phyloP scores from a whole-genome alignment of 1,140 invertebrate species.

The Dysdera silvatica region DNA sequence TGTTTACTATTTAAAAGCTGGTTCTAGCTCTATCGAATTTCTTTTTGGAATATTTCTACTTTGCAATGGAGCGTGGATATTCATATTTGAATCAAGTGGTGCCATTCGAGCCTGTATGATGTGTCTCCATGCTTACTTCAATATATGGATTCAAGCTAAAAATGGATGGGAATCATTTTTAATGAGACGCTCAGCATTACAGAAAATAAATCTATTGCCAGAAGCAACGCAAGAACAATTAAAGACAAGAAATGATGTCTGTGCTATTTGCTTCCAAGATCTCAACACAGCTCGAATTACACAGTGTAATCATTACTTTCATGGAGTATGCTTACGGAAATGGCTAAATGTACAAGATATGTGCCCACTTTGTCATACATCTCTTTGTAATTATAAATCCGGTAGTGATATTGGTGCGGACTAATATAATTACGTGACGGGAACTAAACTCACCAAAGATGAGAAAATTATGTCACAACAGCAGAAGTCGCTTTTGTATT shows the following conservation, averaged over 20 bases:
- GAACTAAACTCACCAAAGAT: no score
- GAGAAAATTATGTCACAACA: no score
- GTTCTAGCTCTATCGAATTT: slow-evolving; percentile 72
- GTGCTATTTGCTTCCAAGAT: slow-evolving; percentile 92
- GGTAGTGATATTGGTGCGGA: no score
- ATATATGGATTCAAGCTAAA: slow-evolving; percentile 88
- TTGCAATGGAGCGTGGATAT: slow-evolving; percentile 87
- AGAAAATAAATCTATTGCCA: slow-evolving; percentile 81
- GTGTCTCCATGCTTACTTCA: slow-evolving; percentile 93
- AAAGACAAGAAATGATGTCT: slow-evolving; percentile 72
- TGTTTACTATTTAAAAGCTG: slow-evolving; percentile 82
- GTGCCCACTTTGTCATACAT: slow-evolving; percentile 54
- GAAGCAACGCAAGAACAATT: slow-evolving; percentile 74
- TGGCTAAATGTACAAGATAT: slow-evolving; percentile 80
- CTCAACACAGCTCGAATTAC: slow-evolving; percentile 88
- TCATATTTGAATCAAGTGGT: slow-evolving; percentile 82
- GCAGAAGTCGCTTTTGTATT: no score
- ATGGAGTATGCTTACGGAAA: slow-evolving; percentile 85
- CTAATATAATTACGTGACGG: no score
- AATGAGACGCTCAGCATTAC: slow-evolving; percentile 79
- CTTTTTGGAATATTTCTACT: slow-evolving; percentile 90
- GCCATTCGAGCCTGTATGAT: slow-evolving; percentile 84
- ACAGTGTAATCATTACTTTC: slow-evolving; percentile 86
- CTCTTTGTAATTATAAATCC: no score
- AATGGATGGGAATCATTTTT: slow-evolving; percentile 89